Evolutionary conservation across 2,888 invertebrate species (phyloP), one percentile per base, ranked within the genome.

Genomic region (Hyposoter dolosus): DNA sequence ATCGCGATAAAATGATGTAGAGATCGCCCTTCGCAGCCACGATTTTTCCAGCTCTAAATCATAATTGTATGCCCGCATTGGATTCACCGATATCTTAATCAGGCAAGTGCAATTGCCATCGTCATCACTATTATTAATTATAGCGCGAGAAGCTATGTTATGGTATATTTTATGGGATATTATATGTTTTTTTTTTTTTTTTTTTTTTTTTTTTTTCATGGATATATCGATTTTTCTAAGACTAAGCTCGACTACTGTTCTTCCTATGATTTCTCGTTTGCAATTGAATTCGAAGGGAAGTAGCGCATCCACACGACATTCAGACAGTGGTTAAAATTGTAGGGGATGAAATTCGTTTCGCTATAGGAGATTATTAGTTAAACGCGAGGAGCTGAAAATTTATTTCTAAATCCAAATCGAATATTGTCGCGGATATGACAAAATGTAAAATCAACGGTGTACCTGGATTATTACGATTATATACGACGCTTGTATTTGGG

Each of bases 221-320:
- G 69, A 63, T 82, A 65, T 79, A 79, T 75, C 69, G 82, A 82
- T 82, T 69, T 28, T 71, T n/a, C 76, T 80, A 83, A 80, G 66
- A 40, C 77, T 83, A 83, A 23, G 53, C 53, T 84, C 76, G 80
- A 85, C 53, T 53, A 75, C 56, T 71, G 83, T 40, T 19, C 60
- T 50, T 78, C 68, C 40, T 78, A 66, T n/a, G 35, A 81, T 75
- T 17, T 83, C 77, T 56, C 35, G 43, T 63, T 83, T 83, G 76
- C 83, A 83, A 83, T 86, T 86, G 80, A 86, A 77, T 83, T 83
- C 68, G 60, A 85, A 83, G 84, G 88, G 88, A 85, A 80, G 75
- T 79, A 87, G 87, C 86, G 68, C 88, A 88, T 88, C 78, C 88
- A 87, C 86, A 88, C 88, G 74, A 66, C 88, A 88, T 88, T 88